Percentiles rank a stretch among this genome's conserved stretches.
Conservation (phyloP, 2,888 invertebrate species). For the Dicycla oo region DNA sequence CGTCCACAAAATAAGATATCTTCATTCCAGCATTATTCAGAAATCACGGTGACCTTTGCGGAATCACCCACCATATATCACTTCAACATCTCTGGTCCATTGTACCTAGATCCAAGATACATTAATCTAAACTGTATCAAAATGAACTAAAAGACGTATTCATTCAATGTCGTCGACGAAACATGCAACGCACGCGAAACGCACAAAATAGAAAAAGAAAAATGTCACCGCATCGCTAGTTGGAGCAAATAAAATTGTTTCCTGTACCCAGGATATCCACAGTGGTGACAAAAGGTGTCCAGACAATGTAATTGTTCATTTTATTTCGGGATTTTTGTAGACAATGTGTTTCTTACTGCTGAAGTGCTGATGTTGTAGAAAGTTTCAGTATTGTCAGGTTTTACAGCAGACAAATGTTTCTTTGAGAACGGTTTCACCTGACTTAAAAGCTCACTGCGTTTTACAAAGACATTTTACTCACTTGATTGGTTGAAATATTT, state of each 20-base stretch:
- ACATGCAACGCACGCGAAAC: slow-evolving; percentile 77
- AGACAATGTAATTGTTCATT: slow-evolving; percentile 53
- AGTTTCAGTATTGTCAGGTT: slow-evolving; percentile 27
- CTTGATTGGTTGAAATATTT: background rate
- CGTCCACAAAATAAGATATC: slow-evolving; percentile 33
- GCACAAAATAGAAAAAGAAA: slow-evolving; percentile 78
- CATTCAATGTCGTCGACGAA: slow-evolving; percentile 77
- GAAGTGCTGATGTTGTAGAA: slow-evolving; percentile 34
- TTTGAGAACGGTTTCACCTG: slow-evolving; percentile 37
- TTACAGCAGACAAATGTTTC: slow-evolving; percentile 9
- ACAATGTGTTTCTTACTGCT: slow-evolving; percentile 34
- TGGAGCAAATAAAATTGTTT: slow-evolving; percentile 85
- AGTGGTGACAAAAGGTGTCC: slow-evolving; percentile 60
- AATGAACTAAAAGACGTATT: slow-evolving; percentile 71
- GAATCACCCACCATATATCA: slow-evolving; percentile 51
- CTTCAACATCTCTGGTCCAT: slow-evolving; percentile 55
- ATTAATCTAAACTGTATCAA: slow-evolving; percentile 72
- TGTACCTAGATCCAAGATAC: slow-evolving; percentile 57
- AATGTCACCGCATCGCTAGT: slow-evolving; percentile 78
- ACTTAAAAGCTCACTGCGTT: slow-evolving; percentile 19
- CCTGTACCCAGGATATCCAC: slow-evolving; percentile 75
- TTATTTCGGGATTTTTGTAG: slow-evolving; percentile 45
- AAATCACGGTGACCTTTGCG: slow-evolving; percentile 49
- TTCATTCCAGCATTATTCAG: slow-evolving; percentile 14
- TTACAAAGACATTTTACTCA: background rate